phyloP scores from a whole-genome alignment of 1,140 invertebrate genomes.

The Atopsyche davidsoni region DNA sequence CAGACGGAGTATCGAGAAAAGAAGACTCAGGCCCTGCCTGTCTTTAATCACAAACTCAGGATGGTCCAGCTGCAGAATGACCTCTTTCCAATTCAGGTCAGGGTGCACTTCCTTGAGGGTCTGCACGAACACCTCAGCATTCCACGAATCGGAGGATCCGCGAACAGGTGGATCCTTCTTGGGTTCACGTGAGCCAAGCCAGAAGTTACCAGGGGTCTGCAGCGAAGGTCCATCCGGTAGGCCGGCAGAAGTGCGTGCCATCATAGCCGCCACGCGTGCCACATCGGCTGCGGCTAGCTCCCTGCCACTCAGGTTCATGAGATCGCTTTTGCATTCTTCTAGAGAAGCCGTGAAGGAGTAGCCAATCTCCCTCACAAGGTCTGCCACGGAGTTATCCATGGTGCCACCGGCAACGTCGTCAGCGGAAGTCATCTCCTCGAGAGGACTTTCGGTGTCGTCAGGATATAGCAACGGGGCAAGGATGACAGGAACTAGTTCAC shows the following conservation, averaged over 20 bases:
- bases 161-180: conserved; percentile 42
- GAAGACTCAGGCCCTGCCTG: conserved; percentile 70
- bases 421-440: conserved; percentile 50
- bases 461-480: conserved; percentile 81
- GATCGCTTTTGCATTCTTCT: conserved; percentile 82
- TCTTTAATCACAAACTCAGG: conserved; percentile 84
- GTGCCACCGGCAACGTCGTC: conserved; percentile 52
- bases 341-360: conserved; percentile 79
- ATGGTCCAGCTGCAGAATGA: conserved; percentile 85
- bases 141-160: conserved; percentile 63
- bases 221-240: conserved; percentile 61
- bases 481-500: conserved; percentile 79
- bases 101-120: conserved; percentile 83
- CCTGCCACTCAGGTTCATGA: conserved; percentile 66
- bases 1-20: conserved; percentile 73
- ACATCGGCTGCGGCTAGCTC: conserved; percentile 76
- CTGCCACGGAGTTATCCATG: conserved; percentile 68
- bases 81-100: conserved; percentile 86
- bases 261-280: conserved; percentile 77
- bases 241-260: conserved; percentile 75
- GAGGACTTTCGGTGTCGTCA: conserved; percentile 64
- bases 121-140: conserved; percentile 87
- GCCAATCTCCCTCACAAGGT: conserved; percentile 85
- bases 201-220: conserved; percentile 57
- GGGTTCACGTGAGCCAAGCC: conserved; percentile 47